Conservation (phyloP, 1,140 invertebrate species). For the Zaprionus kolodkinae region DNA sequence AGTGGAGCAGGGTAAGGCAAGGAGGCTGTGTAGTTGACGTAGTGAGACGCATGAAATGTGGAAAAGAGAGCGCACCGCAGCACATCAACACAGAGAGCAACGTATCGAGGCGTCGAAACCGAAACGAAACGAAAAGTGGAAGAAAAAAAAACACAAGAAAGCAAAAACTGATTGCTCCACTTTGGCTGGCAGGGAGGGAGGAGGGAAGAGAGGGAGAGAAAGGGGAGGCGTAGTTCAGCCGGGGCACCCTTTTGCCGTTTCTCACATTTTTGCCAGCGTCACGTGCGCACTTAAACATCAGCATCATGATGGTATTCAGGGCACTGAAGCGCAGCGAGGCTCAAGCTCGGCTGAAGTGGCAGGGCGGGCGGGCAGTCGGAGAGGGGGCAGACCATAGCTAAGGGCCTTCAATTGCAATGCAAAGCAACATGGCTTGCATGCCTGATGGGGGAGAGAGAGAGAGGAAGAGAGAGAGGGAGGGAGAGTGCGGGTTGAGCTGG, state of each 20-base stretch:
- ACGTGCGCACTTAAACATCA: conserved; percentile 78
- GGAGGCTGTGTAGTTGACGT: neutral
- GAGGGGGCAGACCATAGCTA: neutral
- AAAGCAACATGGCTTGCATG: conserved; percentile 1
- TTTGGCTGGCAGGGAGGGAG: conserved; percentile 17
- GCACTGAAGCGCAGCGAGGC: conserved; percentile 60
- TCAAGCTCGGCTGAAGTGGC: neutral
- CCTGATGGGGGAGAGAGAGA: neutral
- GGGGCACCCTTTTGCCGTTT: conserved; percentile 3
- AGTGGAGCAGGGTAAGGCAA: too few relatives aligned
- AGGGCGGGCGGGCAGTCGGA: neutral
- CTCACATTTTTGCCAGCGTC: conserved; percentile 49
- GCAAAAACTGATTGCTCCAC: conserved; percentile 66
- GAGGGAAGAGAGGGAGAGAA: neutral
- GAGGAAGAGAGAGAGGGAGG: neutral
- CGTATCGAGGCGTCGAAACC: conserved; percentile 41
- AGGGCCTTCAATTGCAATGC: conserved; percentile 25
- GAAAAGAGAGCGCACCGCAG: conserved; percentile 13
- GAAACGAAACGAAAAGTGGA: conserved; percentile 37
- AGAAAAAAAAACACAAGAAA: conserved; percentile 15
- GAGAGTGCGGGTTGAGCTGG: neutral
- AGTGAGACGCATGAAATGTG: neutral
- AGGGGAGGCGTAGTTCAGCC: too few relatives aligned
- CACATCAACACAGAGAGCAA: conserved; percentile 15
- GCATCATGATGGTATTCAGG: conserved; percentile 73